These are phyloP conservation scores for Pteria penguin DNA, from an alignment of 2,888 invertebrate genomes.

Conservation along the genomic window DNA sequence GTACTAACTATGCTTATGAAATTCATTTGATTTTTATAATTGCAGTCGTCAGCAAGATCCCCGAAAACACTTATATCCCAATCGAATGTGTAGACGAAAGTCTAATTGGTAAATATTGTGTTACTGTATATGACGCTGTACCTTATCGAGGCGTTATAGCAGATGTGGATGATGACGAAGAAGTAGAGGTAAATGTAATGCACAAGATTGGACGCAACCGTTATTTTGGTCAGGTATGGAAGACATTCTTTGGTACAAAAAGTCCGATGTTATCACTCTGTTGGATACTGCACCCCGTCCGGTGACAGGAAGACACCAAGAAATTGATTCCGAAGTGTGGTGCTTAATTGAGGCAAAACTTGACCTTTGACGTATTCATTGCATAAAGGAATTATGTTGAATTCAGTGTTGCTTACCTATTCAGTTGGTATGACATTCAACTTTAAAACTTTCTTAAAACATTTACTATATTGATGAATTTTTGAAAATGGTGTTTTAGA, in stretches of 20 bases:
- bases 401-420: too few species aligned
- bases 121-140: slow-evolving; percentile 33
- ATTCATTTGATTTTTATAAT: too few species aligned
- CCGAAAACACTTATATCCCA: too few species aligned
- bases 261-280: slow-evolving; percentile 10
- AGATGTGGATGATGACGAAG: slow-evolving; percentile 33
- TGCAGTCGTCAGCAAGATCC: too few species aligned
- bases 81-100: slow-evolving; percentile 21
- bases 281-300: slow-evolving; percentile 4
- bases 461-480: too few species aligned
- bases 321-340: slow-evolving; percentile 9
- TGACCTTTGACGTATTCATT: too few species aligned
- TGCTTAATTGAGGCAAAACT: background rate
- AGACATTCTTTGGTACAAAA: slow-evolving; percentile 9
- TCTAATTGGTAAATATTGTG: slow-evolving; percentile 20
- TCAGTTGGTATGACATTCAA: too few species aligned
- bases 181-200: slow-evolving; percentile 35
- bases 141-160: slow-evolving; percentile 33
- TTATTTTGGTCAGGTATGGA: slow-evolving; percentile 31
- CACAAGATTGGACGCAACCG: slow-evolving; percentile 28
- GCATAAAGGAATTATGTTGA: too few species aligned
- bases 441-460: too few species aligned
- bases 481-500: too few species aligned
- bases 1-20: too few species aligned
- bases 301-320: slow-evolving; percentile 11